Evolutionary conservation across 2,113 vertebrate species (phyloP).

Genomic region (Emydura subglobosa): DNA sequence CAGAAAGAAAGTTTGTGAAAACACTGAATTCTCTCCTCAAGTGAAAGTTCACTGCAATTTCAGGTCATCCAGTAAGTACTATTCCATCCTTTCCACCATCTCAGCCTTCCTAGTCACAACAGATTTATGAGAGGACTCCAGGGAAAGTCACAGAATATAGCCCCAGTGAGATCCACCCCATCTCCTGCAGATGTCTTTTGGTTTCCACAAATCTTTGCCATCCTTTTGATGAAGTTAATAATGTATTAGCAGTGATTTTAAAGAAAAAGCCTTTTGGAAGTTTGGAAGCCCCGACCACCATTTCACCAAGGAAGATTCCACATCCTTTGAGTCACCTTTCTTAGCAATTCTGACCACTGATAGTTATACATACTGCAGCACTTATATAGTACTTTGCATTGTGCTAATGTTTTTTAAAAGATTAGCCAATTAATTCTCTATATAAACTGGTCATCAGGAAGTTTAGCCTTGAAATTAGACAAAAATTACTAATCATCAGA

Average conservation of each 20-base stretch:
- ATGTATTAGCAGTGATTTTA: neutral
- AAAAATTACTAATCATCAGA: too few relatives aligned
- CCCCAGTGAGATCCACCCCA: neutral
- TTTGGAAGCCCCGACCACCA: neutral
- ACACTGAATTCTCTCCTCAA: neutral
- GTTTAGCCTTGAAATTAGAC: too few relatives aligned
- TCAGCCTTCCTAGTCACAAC: neutral
- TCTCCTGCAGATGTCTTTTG: neutral
- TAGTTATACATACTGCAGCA: neutral
- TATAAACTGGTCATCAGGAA: too few relatives aligned
- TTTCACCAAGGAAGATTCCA: constrained; percentile 13
- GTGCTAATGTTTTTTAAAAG: neutral
- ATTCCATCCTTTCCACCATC: constrained; percentile 5
- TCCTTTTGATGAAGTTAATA: neutral
- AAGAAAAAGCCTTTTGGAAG: neutral
- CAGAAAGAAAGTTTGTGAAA: neutral
- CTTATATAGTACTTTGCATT: neutral
- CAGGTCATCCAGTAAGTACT: neutral
- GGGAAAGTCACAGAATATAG: neutral
- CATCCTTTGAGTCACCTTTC: neutral
- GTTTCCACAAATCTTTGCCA: neutral
- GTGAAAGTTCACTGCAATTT: neutral
- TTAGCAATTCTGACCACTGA: neutral
- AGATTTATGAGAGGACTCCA: neutral
- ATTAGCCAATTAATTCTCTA: neutral